Percentiles rank a stretch among this genome's conserved stretches.
These are phyloP conservation scores for Channa argus DNA, from an alignment of 2,113 vertebrate species.

Conservation along the genomic window DNA sequence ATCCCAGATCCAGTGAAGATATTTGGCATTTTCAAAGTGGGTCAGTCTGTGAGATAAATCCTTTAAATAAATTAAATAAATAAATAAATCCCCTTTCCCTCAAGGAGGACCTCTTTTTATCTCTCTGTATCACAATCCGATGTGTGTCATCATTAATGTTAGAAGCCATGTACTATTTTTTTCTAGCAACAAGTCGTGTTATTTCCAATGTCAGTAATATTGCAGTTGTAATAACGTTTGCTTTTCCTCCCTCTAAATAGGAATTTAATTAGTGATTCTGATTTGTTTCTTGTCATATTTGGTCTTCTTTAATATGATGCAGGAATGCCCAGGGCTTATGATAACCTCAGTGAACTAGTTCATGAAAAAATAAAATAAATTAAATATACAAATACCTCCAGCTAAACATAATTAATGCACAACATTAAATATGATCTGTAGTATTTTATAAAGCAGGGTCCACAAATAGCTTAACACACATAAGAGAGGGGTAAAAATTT, in stretches of 20 bases:
- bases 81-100: constrained; percentile 46
- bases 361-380: background rate
- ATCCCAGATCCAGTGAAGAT: constrained; percentile 21
- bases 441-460: too few species aligned
- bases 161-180: background rate
- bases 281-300: constrained; percentile 16
- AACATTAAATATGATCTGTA: too few species aligned
- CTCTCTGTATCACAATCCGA: constrained; percentile 34
- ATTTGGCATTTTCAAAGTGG: constrained; percentile 61
- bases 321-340: constrained; percentile 3
- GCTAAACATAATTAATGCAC: too few species aligned
- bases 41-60: constrained; percentile 56
- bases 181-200: background rate
- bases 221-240: background rate
- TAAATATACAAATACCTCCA: background rate
- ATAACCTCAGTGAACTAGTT: constrained; percentile 14
- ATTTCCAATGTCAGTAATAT: background rate
- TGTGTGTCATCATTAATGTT: constrained; percentile 39
- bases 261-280: background rate
- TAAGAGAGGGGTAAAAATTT: too few species aligned
- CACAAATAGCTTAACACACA: too few species aligned
- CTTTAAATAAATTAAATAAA: background rate
- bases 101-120: constrained; percentile 64
- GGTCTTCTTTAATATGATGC: constrained; percentile 2
- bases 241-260: background rate